Base-by-base conservation (phyloP, 2,113 vertebrate genomes). In the Grus americana region DNA sequence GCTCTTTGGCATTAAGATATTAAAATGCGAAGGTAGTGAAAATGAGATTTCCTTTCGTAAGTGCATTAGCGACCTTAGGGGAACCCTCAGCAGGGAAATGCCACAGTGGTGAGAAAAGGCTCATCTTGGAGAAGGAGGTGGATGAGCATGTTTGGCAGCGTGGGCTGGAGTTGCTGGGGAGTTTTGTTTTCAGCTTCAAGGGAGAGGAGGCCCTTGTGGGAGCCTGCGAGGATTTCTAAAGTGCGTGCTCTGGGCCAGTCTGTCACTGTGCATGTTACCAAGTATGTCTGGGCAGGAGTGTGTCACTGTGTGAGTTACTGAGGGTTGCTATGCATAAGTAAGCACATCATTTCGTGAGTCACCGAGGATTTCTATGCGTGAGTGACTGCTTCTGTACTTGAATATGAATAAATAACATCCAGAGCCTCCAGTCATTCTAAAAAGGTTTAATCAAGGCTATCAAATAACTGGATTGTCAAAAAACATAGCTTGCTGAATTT, bases 361-460 rank as follows among this genome's bases (percentile, higher is more conserved):
- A 83, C 95, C 71, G 62, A 84, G 49, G 96, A 84, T 90, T 90
- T 92, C 84, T 81, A 18, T 75, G 85, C 78, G n/a, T 93, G 90
- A 97, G 38, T 81, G 80, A 94, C 84, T 94, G 32, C 49, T 90
- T 34, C 57, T 57, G 23, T 94, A 75, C 72, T 86, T 34, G 32
- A 79, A 59, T 79, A 93, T 95, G 86, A 92, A 82, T 93, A 96
- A 97, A 96, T 88, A 93, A 73, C 95, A 92, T 78, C 42, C 66
- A 84, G 78, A 78, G 80, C 92, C 73, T 78, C 52, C 63, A 95
- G 93, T 54, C 70, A 50, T 95, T 96, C 93, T 79, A 95, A 93
- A 90, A 90, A 95, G 86, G 89, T 91, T 93, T 97, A 90, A 97
- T 96, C 86, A 84, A 96, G 78, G 93, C 85, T 95, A 81, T 95